These are phyloP conservation scores for Trachelus troglodyta DNA, from an alignment of 2,888 invertebrate genomes.

Conservation along the genomic window DNA sequence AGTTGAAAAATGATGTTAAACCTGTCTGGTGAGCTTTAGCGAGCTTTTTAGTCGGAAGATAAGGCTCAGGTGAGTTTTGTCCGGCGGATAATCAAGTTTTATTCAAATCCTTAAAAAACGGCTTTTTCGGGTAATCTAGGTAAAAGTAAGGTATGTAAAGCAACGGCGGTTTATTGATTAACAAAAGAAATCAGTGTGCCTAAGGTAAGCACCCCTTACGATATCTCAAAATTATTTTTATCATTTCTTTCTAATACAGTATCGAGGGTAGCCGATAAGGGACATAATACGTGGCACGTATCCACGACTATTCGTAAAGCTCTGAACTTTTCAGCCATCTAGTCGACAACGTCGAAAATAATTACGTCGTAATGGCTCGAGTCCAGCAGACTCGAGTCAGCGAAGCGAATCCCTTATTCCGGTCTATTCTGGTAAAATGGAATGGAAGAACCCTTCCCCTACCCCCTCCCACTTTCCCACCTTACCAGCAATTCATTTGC, in stretches of 20 bases:
- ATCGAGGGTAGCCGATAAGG: not conserved
- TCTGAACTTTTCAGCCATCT: constrained; percentile 26
- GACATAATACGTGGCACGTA: not conserved
- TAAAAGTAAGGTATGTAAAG: not conserved
- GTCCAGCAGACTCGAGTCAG: constrained; percentile 29
- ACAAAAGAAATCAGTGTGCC: not conserved
- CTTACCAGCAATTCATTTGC: constrained; percentile 27
- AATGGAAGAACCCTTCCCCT: too few relatives aligned
- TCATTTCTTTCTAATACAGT: not conserved
- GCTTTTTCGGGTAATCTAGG: not conserved
- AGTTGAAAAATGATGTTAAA: not conserved
- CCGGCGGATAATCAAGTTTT: not conserved
- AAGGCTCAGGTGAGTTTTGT: not conserved
- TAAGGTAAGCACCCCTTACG: not conserved
- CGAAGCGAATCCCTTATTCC: constrained; percentile 25
- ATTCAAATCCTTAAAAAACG: not conserved
- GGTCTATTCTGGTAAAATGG: not conserved
- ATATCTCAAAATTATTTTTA: too few relatives aligned
- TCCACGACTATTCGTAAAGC: not conserved
- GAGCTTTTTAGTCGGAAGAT: not conserved
- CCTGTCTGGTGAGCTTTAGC: not conserved
- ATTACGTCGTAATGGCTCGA: constrained; percentile 21
- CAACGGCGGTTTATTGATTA: not conserved
- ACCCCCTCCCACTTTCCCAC: not conserved
- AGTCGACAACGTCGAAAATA: constrained; percentile 21